Percentiles rank a stretch among this genome's conserved stretches.
phyloP scores from a whole-genome alignment of 2,113 vertebrate species.

The Atractosteus spatula region DNA sequence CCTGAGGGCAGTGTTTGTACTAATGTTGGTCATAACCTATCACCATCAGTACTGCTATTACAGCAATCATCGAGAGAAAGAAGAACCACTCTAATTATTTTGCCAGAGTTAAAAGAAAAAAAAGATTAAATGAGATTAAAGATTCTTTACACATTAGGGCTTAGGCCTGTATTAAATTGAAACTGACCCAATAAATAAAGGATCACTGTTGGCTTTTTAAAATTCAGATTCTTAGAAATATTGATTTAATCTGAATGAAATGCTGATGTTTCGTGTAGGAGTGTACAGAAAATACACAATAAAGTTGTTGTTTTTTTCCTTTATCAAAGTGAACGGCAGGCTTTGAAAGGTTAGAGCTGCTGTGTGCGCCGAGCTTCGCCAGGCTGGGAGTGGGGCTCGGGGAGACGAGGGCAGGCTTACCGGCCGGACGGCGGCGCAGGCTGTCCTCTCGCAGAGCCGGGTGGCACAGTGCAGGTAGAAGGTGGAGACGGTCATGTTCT shows the following conservation, averaged over 20 bases:
- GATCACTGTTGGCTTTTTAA: no score
- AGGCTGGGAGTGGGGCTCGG: no score
- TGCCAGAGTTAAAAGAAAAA: no score
- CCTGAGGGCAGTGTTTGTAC: no score
- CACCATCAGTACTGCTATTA: neutral
- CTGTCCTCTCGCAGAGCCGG: constrained; percentile 60
- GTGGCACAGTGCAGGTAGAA: constrained; percentile 70
- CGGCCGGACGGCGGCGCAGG: constrained; percentile 33
- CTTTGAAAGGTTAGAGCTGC: no score
- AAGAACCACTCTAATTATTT: no score
- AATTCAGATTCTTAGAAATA: no score
- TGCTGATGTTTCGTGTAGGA: neutral
- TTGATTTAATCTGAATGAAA: no score
- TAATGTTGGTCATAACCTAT: neutral
- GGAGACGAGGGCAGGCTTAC: constrained; percentile 41
- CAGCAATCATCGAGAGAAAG: neutral
- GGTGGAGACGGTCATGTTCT: constrained; percentile 53
- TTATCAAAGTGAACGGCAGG: neutral
- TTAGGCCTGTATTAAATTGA: no score
- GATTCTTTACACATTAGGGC: no score
- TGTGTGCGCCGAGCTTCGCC: neutral
- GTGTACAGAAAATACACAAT: neutral
- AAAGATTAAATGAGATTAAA: no score
- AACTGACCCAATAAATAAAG: no score
- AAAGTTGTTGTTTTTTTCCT: neutral